These are phyloP conservation scores for Danionella dracula DNA, from an alignment of 2,797 vertebrate genomes.

Conservation along the genomic window DNA sequence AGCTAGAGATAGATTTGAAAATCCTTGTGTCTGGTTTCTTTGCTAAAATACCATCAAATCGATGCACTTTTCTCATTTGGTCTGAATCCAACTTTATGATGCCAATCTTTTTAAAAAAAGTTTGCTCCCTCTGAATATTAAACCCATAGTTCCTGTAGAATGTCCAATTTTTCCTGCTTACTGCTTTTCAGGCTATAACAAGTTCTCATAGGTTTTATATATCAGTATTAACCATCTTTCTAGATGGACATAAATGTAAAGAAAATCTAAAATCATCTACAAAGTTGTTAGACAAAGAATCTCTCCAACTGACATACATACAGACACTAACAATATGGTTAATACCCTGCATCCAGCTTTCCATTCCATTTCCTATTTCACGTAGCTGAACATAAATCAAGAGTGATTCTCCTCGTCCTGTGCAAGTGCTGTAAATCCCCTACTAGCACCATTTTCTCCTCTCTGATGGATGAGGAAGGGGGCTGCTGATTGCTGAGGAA, in stretches of 20 bases:
- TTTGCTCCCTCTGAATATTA: not conserved
- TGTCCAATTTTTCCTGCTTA: not conserved
- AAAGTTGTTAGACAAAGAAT: no score
- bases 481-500: slow-evolving; percentile 53
- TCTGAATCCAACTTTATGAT: not conserved
- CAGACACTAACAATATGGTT: not conserved
- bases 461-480: slow-evolving; percentile 65
- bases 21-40: not conserved
- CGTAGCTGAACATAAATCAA: slow-evolving; percentile 68
- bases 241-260: no score
- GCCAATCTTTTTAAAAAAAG: not conserved
- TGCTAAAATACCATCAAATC: not conserved
- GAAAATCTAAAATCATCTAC: no score
- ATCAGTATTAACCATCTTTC: no score
- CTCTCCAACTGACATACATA: no score
- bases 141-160: not conserved
- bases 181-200: no score
- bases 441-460: slow-evolving; percentile 59
- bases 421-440: slow-evolving; percentile 63
- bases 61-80: not conserved
- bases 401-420: slow-evolving; percentile 70
- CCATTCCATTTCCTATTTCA: slow-evolving; percentile 10
- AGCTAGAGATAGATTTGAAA: not conserved
- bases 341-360: not conserved
- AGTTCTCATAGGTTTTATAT: no score